A percentile compares a stretch with the other conserved stretches of the same genome.
Evolutionary conservation across 2,888 invertebrate species (phyloP).

Genomic region (Idaea straminata): DNA sequence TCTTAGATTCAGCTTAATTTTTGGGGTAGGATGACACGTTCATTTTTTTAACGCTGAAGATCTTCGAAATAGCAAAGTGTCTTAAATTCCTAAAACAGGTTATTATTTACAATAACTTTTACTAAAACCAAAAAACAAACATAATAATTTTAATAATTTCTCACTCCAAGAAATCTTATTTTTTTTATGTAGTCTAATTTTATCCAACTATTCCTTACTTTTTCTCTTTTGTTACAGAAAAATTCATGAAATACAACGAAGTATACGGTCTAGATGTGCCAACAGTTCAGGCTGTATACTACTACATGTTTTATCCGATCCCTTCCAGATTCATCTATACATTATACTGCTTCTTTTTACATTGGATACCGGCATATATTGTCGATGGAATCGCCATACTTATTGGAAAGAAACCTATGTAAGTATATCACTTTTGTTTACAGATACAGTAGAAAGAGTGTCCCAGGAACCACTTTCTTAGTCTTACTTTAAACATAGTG

Average conservation of each 20-base stretch:
- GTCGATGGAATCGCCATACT: constrained; percentile 77
- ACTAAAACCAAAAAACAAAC: too few relatives aligned
- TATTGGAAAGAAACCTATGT: constrained; percentile 83
- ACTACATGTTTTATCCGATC: constrained; percentile 82
- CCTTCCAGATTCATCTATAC: constrained; percentile 77
- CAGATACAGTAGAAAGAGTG: too few relatives aligned
- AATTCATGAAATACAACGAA: constrained; percentile 78
- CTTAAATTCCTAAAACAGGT: too few relatives aligned
- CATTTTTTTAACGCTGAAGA: too few relatives aligned
- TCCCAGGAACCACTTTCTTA: too few relatives aligned
- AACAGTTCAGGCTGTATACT: constrained; percentile 81
- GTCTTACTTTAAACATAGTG: too few relatives aligned
- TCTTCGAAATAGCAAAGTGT: too few relatives aligned
- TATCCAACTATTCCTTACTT: not conserved
- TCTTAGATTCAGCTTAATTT: too few relatives aligned
- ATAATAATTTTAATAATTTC: too few relatives aligned
- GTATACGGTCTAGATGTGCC: constrained; percentile 78
- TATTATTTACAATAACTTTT: too few relatives aligned
- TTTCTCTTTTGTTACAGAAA: constrained; percentile 43
- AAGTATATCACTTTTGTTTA: constrained; percentile 41
- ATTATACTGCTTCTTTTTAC: constrained; percentile 80
- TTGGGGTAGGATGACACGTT: too few relatives aligned
- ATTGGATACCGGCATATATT: constrained; percentile 82
- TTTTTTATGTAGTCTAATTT: not conserved
- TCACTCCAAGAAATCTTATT: too few relatives aligned